phyloP scores from a whole-genome alignment of 2,113 vertebrate species.

The Bubalus kerabau region DNA sequence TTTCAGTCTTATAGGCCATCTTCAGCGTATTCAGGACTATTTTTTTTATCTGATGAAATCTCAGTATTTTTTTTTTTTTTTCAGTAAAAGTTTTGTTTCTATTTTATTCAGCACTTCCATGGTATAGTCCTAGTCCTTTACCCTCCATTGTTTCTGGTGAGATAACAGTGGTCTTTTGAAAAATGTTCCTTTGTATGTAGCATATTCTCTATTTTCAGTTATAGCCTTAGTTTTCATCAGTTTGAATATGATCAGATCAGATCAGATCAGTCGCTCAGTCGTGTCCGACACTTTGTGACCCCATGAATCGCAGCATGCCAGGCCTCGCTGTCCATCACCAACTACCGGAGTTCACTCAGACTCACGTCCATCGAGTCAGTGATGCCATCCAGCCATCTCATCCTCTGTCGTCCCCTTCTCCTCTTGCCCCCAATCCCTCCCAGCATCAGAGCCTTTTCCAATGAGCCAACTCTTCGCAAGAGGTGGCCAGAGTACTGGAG shows the following conservation, averaged over 20 bases:
- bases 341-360: too few species aligned
- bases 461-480: too few species aligned
- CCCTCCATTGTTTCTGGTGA: background rate
- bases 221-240: background rate
- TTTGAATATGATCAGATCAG: background rate
- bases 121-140: background rate
- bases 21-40: background rate
- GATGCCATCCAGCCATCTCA: too few species aligned
- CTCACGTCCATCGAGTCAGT: rapidly evolving
- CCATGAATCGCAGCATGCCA: too few species aligned
- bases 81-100: background rate
- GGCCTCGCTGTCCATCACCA: too few species aligned
- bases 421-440: too few species aligned
- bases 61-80: background rate
- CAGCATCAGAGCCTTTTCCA: too few species aligned
- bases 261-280: too few species aligned
- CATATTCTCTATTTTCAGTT: background rate
- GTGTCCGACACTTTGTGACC: too few species aligned
- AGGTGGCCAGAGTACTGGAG: too few species aligned
- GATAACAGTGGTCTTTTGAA: background rate
- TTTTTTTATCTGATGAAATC: background rate
- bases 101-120: background rate
- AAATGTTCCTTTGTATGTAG: background rate
- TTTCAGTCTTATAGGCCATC: background rate
- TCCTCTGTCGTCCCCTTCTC: too few species aligned